Conservation (phyloP, 2,113 vertebrate genomes). For the Elachura formosa region DNA sequence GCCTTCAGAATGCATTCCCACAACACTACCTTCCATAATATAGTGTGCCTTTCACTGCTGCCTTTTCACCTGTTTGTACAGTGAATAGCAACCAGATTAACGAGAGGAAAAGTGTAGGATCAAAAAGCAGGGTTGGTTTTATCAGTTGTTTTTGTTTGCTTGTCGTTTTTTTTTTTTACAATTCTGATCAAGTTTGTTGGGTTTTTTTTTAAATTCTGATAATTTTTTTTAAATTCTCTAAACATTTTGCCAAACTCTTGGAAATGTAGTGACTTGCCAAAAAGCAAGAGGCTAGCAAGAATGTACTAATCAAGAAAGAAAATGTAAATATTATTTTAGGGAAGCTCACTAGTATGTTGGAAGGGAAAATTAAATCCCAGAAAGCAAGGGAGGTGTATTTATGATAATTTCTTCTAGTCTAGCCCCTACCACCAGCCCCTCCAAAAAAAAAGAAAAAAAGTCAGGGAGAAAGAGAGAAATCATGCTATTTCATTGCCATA, state of each 20-base stretch:
- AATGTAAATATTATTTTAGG: background rate
- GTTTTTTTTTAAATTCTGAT: too few relatives aligned
- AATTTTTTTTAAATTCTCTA: too few relatives aligned
- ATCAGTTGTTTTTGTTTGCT: background rate
- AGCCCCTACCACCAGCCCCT: background rate
- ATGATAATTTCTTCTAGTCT: background rate
- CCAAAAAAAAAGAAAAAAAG: background rate
- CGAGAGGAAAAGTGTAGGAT: background rate
- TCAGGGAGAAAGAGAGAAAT: background rate
- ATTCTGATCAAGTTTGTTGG: background rate
- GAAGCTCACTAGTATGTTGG: background rate
- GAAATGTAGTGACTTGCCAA: background rate
- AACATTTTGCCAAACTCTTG: background rate
- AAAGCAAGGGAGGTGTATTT: background rate
- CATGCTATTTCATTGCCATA: background rate
- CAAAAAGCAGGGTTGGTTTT: rapidly evolving
- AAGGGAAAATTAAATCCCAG: background rate
- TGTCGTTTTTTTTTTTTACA: too few relatives aligned
- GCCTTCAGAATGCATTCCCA: background rate
- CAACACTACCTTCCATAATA: background rate
- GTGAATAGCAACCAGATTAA: background rate
- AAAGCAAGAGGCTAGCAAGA: background rate
- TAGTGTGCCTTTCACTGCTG: rapidly evolving
- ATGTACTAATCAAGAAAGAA: background rate
- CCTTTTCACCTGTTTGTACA: background rate